Conservation (phyloP, 2,888 invertebrate species). For the Oscheius sp. region DNA sequence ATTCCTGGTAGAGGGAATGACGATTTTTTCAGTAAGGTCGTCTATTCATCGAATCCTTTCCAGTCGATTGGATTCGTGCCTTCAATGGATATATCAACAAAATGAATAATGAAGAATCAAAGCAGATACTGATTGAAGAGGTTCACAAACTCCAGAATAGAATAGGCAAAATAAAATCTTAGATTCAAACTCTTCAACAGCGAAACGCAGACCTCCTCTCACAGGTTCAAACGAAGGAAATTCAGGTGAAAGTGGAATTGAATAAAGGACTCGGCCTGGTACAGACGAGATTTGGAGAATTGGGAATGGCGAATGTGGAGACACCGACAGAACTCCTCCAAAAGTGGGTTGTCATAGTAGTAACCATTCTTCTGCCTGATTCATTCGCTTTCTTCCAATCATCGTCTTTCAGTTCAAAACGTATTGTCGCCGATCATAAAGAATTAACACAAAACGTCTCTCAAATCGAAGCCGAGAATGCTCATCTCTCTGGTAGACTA, state of each 20-base stretch:
- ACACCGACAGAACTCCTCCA: conserved; percentile 45
- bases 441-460: conserved; percentile 41
- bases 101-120: neutral
- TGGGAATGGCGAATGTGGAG: conserved; percentile 47
- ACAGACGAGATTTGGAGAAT: conserved; percentile 36
- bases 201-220: neutral
- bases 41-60: neutral
- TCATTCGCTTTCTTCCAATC: neutral
- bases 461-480: conserved; percentile 33
- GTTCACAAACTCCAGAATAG: no score
- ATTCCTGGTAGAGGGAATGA: neutral
- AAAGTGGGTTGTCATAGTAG: conserved; percentile 10
- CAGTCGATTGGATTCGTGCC: neutral
- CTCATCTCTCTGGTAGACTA: conserved; percentile 38
- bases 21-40: neutral
- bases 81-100: neutral
- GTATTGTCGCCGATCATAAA: conserved; percentile 56
- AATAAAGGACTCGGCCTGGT: conserved; percentile 31
- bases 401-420: conserved; percentile 44
- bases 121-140: neutral
- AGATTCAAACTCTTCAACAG: no score
- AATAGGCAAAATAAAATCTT: no score
- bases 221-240: conserved; percentile 25
- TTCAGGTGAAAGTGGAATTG: conserved; percentile 29
- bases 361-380: neutral